Conservation (phyloP, 2,113 vertebrate species). For the Calidris pygmaea region DNA sequence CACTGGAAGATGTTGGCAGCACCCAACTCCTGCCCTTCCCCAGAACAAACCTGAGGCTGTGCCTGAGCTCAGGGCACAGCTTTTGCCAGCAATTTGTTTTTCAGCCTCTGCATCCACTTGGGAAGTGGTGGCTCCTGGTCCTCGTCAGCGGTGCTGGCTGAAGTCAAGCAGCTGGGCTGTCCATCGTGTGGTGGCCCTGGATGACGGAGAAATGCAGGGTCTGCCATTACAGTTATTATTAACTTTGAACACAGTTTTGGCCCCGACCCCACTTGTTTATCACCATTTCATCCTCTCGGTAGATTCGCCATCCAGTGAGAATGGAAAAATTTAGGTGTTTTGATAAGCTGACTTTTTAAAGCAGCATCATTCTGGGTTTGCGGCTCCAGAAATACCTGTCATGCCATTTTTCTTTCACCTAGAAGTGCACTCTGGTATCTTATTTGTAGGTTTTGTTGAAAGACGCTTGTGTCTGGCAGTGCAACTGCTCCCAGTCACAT, state of each 20-base stretch:
- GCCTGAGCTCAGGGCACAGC: neutral
- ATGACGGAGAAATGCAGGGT: neutral
- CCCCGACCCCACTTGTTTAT: neutral
- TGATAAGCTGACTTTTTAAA: neutral
- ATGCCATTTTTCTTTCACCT: neutral
- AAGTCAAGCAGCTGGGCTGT: neutral
- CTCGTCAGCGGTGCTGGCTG: neutral
- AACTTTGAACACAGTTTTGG: neutral
- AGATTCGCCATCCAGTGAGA: neutral
- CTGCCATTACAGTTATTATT: neutral
- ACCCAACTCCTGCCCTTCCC: neutral
- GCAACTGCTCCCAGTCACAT: conserved; percentile 1
- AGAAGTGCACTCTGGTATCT: accelerated
- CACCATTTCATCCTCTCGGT: neutral
- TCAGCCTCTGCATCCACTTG: neutral
- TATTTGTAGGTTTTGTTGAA: neutral
- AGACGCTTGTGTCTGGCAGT: conserved; percentile 4
- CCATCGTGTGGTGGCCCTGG: neutral
- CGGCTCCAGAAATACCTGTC: neutral
- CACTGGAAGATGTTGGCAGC: neutral
- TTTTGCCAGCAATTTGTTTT: neutral
- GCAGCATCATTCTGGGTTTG: neutral
- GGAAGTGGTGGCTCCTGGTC: neutral
- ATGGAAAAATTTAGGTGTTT: neutral
- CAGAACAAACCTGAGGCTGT: neutral